Evolutionary conservation across 2,797 vertebrate genomes (phyloP).

Genomic region (Crocodylus rhombifer): DNA sequence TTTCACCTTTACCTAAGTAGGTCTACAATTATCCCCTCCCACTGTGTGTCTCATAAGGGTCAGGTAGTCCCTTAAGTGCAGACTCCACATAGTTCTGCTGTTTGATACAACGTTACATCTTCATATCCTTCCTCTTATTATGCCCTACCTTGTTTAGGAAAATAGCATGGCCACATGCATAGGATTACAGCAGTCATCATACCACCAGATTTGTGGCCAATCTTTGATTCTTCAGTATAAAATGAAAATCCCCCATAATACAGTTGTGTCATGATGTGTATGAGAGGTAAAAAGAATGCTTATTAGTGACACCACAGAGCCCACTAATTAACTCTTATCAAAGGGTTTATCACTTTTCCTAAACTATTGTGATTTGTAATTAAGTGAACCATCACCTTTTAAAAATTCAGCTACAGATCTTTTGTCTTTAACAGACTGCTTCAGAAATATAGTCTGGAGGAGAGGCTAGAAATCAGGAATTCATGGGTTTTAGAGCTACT

Average conservation of each 20-base stretch:
- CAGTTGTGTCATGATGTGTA: not conserved
- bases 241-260: not conserved
- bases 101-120: not conserved
- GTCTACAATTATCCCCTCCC: not conserved
- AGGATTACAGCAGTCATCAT: not conserved
- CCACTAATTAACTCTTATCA: not conserved
- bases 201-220: not conserved
- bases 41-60: not conserved
- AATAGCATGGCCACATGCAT: not conserved
- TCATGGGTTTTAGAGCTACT: not conserved
- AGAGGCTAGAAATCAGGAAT: not conserved
- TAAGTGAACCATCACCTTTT: conserved; percentile 19
- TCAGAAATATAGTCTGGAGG: not conserved
- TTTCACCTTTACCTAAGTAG: not conserved
- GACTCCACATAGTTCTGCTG: not conserved
- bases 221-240: not conserved
- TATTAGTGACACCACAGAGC: not conserved
- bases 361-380: not conserved
- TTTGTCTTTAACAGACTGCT: conserved; percentile 10
- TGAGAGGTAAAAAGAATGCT: not conserved
- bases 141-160: conserved; percentile 26
- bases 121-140: not conserved
- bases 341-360: not conserved
- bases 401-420: not conserved
- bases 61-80: not conserved